Base-by-base conservation (phyloP, 2,113 vertebrate genomes). In the Alouatta palliata region DNA sequence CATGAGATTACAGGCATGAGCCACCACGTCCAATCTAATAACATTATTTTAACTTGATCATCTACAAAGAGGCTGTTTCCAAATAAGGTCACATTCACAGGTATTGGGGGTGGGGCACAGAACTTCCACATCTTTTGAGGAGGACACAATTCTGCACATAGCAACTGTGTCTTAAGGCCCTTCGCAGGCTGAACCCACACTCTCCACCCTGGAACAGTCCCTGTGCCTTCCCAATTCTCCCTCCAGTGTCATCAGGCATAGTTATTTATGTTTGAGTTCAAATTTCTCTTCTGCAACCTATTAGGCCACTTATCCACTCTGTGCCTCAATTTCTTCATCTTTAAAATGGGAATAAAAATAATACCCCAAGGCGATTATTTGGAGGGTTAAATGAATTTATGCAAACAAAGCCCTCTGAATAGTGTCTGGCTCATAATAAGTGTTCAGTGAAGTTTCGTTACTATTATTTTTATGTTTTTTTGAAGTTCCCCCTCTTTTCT, bases 171-270 rank as follows among this genome's bases (percentile, higher is more conserved):
- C 13, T 25, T 49, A 70, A 47, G 68, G 52, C 7, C 40, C 40
- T 87, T 61, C 3, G 0, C 4, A 16, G 30, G 56, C 16, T 10
- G 68, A 35, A 23, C 21, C 43, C 4, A 0, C 37, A 56, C 12
- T 19, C 3, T 17, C 19, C 8, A 25, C 43, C 6, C 49, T 13
- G 0, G 2, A 40, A 10, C 0, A 0, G 79, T 14, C 5, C 43
- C 58, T 2, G 4, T 32, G 19, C 20, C 71, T 77, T 77, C 40
- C 9, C 25, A 56, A 8, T 37, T 88, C 66, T 40, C 30, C 40
- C 47, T 68, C 30, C 13, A 11, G 9, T 1, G 37, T 21, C 19
- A 11, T 7, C 8, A 6, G 14, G 21, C 25, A 5, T 0, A 6
- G 8, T 25, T 40, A 17, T 16, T 25, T 40, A 13, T 7, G 0